phyloP scores from a whole-genome alignment of 2,113 vertebrate genomes.

The Gavialis gangeticus region DNA sequence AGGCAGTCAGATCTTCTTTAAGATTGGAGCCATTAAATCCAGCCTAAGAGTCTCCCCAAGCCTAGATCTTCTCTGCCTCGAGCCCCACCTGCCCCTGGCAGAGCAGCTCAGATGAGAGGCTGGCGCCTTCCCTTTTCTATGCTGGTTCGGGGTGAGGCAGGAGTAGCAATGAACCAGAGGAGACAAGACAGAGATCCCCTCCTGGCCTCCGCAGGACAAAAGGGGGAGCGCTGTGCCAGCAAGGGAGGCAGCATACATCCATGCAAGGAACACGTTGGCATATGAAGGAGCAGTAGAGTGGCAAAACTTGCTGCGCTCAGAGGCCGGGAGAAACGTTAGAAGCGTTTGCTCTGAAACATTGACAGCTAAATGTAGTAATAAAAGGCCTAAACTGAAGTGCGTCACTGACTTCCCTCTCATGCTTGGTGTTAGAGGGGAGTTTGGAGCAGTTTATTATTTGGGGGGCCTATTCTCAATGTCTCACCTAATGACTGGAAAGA shows the following conservation, averaged over 20 bases:
- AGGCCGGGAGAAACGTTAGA: neutral
- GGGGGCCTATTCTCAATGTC: neutral
- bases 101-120: neutral
- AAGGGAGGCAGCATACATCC: neutral
- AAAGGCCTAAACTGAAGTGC: constrained; percentile 21
- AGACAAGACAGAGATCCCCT: neutral
- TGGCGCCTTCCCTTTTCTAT: neutral
- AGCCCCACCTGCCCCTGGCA: no score
- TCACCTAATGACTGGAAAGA: neutral
- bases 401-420: neutral
- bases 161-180: neutral
- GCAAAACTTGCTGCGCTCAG: neutral
- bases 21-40: neutral
- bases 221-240: neutral
- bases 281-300: neutral
- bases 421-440: neutral
- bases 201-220: fast-evolving
- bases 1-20: neutral
- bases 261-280: neutral
- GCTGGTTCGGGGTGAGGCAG: neutral
- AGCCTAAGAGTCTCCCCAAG: neutral
- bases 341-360: neutral
- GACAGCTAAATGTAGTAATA: constrained; percentile 2
- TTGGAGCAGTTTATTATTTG: neutral
- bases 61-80: neutral